Evolutionary conservation across 2,113 vertebrate species (phyloP), one percentile per base, ranked within the genome.

Genomic region (Microcebus griseorufus): DNA sequence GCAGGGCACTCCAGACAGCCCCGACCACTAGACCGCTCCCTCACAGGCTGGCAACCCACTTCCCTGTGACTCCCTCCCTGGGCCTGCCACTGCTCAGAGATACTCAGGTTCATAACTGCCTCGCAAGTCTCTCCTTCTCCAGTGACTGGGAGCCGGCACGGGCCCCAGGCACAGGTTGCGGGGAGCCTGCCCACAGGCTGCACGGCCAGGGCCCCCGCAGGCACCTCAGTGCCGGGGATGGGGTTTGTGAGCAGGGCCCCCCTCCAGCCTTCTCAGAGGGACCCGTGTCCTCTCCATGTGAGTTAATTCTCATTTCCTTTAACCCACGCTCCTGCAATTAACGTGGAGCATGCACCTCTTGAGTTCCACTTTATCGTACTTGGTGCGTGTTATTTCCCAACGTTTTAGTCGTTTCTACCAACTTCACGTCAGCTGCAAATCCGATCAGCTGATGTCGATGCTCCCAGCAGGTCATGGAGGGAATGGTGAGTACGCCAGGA

Each of bases 171-270:
- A 65, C 10, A 79, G 55, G 25, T 4, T 1, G 25, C 1, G 32
- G 18, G 42, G 12, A 29, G 37, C 79, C 45, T 39, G 45, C 18
- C 32, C 67, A 9, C 39, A 0, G 8, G 70, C 12, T 7, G 29
- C 45, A 37, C 27, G 3, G 10, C 6, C 1, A 22, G 58, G 27
- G 8, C 62, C 27, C 16, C 2, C 51, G 34, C 10, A 6, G 69
- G 58, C 13, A 1, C 83, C 1, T 0, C 8, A 8, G 8, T 17
- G 3, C 12, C 6, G n/a, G 5, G 39, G 6, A 6, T 84, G 25
- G 6, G 34, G 80, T 6, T 48, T 67, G 55, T 4, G 11, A 39
- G 29, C 42, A 9, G 10, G 32, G 20, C n/a, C 34, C 17, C 6
- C 32, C 42, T 4, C 53, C 25, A 29, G 18, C 3, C 39, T 23